Conservation (phyloP, 2,797 vertebrate genomes). For the Loris lydekkerianus region DNA sequence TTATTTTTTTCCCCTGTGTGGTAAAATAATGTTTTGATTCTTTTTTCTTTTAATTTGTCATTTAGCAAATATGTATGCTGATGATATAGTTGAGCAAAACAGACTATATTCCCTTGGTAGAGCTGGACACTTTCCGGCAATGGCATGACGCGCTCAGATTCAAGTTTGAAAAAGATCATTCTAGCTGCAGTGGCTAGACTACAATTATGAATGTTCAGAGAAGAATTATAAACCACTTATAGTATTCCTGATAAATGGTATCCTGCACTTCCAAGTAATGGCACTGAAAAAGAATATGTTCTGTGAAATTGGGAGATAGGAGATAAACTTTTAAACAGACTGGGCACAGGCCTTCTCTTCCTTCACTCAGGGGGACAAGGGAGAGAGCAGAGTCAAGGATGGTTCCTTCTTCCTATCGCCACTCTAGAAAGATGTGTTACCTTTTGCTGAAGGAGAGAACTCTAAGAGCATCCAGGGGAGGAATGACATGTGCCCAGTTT, state of each 20-base stretch:
- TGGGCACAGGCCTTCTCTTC: too few species aligned
- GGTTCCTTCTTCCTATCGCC: neutral
- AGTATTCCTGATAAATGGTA: neutral
- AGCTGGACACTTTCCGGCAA: neutral
- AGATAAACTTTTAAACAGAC: neutral
- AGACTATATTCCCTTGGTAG: neutral
- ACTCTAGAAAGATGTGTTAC: neutral
- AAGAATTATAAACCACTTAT: neutral
- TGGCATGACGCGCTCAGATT: neutral
- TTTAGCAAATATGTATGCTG: neutral
- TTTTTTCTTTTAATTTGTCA: conserved; percentile 4
- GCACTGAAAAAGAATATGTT: neutral
- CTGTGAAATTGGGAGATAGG: neutral
- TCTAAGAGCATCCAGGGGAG: neutral
- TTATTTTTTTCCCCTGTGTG: neutral
- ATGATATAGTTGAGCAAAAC: neutral
- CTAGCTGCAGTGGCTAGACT: neutral
- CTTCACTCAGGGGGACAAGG: neutral
- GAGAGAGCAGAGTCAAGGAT: neutral
- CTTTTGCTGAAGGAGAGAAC: neutral
- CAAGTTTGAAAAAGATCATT: neutral
- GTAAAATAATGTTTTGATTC: neutral
- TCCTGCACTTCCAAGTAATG: neutral
- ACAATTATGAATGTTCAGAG: neutral
- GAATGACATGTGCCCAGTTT: neutral